phyloP scores from a whole-genome alignment of 2,888 invertebrate genomes.

The Oxystoma pomonae region DNA sequence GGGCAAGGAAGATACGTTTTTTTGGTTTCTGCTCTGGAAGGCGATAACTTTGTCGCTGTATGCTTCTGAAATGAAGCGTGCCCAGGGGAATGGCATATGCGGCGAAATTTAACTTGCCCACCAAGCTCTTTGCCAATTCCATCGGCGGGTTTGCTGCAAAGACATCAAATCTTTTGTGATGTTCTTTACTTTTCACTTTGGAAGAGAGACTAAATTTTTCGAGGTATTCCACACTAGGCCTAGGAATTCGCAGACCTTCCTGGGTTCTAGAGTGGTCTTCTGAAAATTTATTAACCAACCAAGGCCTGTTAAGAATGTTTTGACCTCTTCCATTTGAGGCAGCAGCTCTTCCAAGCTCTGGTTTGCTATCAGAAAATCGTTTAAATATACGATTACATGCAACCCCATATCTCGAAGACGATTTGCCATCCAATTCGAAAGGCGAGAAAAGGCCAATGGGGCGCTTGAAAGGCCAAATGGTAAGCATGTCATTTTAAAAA shows the following conservation, averaged over 20 bases:
- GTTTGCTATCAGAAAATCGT: conserved; percentile 16
- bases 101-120: conserved; percentile 21
- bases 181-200: too few relatives aligned
- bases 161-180: conserved; percentile 5
- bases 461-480: conserved; percentile 9
- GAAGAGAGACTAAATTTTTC: too few relatives aligned
- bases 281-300: conserved; percentile 11
- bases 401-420: conserved; percentile 11
- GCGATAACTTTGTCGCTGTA: not conserved
- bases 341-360: conserved; percentile 7
- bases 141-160: not conserved
- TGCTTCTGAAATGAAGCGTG: conserved; percentile 8
- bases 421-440: conserved; percentile 13
- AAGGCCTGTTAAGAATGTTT: not conserved
- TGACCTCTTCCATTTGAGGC: not conserved
- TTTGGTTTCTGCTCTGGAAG: conserved; percentile 6
- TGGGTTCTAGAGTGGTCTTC: conserved; percentile 12
- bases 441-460: conserved; percentile 1
- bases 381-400: conserved; percentile 14
- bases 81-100: conserved; percentile 17
- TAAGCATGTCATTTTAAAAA: conserved; percentile 10
- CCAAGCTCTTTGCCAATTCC: conserved; percentile 6
- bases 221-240: conserved; percentile 24
- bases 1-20: not conserved
- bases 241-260: too few relatives aligned